Conservation (phyloP, 2,113 vertebrate species). For the cattle (Bos taurus) region ARS-UCD2.0 NC_037338.1:82756001-82756500, state of each 20-base stretch:
- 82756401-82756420: too few species aligned
- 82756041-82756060: slow-evolving; percentile 16
- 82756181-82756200: not conserved
- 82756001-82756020: slow-evolving; percentile 24
- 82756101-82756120: slow-evolving; percentile 14
- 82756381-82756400: rapidly evolving
- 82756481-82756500: not conserved
- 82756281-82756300: not conserved
- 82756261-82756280: not conserved
- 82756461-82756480: not conserved
- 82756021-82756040: not conserved
- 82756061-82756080: slow-evolving; percentile 55
- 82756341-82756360: too few species aligned
- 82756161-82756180: not conserved
- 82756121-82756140: slow-evolving; percentile 23
- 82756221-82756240: not conserved
- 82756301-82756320: not conserved
- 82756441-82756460: not conserved
- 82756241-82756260: not conserved
- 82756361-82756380: too few species aligned
- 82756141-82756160: not conserved
- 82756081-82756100: slow-evolving; percentile 52
- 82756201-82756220: not conserved
- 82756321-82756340: not conserved
- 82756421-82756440: not conserved